phyloP scores from a whole-genome alignment of 2,797 vertebrate genomes.

The Phrynocephalus forsythii region DNA sequence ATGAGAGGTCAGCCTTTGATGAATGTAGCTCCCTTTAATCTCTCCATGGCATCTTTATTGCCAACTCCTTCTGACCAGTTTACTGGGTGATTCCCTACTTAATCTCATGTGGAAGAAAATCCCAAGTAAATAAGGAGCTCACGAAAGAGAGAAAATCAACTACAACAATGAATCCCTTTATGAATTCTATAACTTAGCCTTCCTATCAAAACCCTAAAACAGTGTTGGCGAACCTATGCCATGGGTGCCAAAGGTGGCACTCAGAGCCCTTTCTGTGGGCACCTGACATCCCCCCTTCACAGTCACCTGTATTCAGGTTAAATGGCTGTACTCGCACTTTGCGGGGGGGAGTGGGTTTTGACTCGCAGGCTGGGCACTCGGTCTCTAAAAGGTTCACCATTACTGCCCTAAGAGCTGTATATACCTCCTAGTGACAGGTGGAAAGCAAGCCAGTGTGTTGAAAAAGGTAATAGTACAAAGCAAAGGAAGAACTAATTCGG shows the following conservation, averaged over 20 bases:
- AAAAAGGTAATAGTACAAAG: not conserved
- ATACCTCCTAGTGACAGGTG: not conserved
- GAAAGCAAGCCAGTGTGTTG: not conserved
- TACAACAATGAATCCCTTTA: not conserved
- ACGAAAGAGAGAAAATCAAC: not conserved
- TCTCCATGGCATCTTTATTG: not conserved
- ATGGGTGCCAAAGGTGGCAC: too few relatives aligned
- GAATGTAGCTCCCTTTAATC: not conserved
- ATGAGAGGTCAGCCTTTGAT: not conserved
- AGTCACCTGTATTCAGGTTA: too few relatives aligned
- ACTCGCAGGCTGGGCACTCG: too few relatives aligned
- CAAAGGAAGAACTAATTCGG: not conserved
- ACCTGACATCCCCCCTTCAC: too few relatives aligned
- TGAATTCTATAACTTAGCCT: not conserved
- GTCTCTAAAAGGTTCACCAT: too few relatives aligned
- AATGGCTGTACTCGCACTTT: too few relatives aligned
- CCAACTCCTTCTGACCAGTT: not conserved
- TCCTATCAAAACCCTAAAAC: not conserved
- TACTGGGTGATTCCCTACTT: too few relatives aligned
- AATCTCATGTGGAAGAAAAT: not conserved
- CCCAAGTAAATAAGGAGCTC: too few relatives aligned
- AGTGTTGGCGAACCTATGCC: too few relatives aligned
- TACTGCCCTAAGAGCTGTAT: not conserved
- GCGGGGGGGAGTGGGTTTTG: too few relatives aligned
- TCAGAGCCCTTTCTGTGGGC: too few relatives aligned